phyloP scores from a whole-genome alignment of 2,888 invertebrate species.

The Amphiduros pacificus region DNA sequence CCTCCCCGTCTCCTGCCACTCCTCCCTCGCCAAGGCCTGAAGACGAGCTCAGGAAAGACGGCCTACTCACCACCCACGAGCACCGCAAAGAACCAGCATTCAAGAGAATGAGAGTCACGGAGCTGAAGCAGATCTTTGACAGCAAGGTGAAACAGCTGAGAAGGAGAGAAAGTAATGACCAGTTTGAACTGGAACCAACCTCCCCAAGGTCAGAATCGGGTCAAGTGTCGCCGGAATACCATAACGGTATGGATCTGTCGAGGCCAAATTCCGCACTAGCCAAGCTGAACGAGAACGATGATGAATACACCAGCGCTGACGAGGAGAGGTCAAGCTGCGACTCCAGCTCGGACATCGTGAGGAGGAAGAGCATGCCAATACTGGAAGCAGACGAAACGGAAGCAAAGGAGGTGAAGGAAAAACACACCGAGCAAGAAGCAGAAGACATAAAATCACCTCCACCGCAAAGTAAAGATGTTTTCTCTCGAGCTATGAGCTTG shows the following conservation, averaged over 20 bases:
- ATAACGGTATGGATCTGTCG: neutral
- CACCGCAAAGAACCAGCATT: constrained; percentile 47
- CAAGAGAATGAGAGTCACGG: constrained; percentile 81
- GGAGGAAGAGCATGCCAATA: neutral
- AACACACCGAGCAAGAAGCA: neutral
- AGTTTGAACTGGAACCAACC: constrained; percentile 68
- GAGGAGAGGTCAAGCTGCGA: constrained; percentile 11
- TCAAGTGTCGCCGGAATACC: constrained; percentile 10
- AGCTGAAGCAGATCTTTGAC: constrained; percentile 87
- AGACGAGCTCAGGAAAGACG: neutral
- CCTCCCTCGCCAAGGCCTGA: constrained; percentile 4
- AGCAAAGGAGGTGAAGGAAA: neutral
- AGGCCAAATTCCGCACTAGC: constrained; percentile 34
- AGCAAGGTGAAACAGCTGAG: constrained; percentile 68
- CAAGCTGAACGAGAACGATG: constrained; percentile 22
- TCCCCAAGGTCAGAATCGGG: constrained; percentile 14
- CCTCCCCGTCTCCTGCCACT: constrained; percentile 5
- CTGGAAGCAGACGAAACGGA: no score
- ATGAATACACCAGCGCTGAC: constrained; percentile 25
- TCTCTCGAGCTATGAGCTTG: constrained; percentile 19
- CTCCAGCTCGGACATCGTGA: constrained; percentile 65
- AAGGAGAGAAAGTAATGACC: constrained; percentile 61
- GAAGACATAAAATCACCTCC: neutral
- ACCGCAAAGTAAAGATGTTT: constrained; percentile 4
- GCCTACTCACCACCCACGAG: neutral